Percentiles rank a stretch among this genome's conserved stretches.
phyloP scores from a whole-genome alignment of 2,797 vertebrate species.

The Falco berigora region DNA sequence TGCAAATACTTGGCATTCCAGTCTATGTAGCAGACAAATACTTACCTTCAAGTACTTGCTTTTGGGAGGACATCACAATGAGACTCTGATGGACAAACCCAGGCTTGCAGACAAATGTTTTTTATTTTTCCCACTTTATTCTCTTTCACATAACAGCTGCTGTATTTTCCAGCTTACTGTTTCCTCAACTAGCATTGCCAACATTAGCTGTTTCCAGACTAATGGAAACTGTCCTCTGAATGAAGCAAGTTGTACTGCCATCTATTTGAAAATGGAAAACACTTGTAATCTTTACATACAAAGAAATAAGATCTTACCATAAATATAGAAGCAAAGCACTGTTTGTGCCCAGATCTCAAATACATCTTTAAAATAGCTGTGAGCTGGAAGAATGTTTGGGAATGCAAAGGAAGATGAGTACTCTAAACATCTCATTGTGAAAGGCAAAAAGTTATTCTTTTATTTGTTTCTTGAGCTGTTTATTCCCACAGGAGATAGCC shows the following conservation, averaged over 20 bases:
- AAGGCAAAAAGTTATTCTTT: not conserved
- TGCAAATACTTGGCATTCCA: conserved; percentile 51
- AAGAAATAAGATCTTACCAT: not conserved
- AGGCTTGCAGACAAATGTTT: not conserved
- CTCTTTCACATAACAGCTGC: not conserved
- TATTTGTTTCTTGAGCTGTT: not conserved
- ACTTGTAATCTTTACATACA: not conserved
- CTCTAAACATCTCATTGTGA: not conserved
- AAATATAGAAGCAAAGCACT: not conserved
- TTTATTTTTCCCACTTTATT: not conserved
- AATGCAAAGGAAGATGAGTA: not conserved
- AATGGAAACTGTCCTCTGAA: conserved; percentile 25
- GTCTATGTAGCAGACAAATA: conserved; percentile 13
- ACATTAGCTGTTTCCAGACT: conserved; percentile 5
- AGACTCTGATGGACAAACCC: conserved; percentile 40
- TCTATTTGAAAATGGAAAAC: conserved; percentile 13
- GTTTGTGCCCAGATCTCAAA: not conserved
- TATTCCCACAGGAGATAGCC: not conserved
- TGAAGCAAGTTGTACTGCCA: not conserved
- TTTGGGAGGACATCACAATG: conserved; percentile 49
- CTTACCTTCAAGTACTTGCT: conserved; percentile 27
- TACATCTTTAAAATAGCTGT: not conserved
- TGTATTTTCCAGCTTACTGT: not conserved
- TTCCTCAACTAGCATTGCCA: not conserved
- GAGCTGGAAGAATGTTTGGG: not conserved